phyloP scores from a whole-genome alignment of 2,113 vertebrate species.

The Prionailurus viverrinus region DNA sequence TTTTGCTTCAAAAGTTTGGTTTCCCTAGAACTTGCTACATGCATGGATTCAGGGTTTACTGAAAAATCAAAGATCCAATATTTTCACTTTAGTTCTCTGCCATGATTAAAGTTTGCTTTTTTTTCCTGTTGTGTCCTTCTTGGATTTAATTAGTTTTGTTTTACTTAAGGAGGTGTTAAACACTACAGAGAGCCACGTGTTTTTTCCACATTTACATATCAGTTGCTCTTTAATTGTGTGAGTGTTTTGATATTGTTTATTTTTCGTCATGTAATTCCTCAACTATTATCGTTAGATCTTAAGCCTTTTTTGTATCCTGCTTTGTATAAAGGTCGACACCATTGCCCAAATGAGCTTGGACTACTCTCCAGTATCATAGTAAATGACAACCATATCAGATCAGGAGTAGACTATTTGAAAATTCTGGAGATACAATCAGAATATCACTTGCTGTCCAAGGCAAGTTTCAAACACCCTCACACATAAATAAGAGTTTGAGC shows the following conservation, averaged over 20 bases:
- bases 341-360: background rate
- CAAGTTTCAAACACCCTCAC: background rate
- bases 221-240: background rate
- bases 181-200: background rate
- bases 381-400: background rate
- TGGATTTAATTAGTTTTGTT: slow-evolving; percentile 46
- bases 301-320: background rate
- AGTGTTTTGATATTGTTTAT: background rate
- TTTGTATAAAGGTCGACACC: background rate
- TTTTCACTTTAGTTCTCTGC: slow-evolving; percentile 23
- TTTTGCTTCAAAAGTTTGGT: slow-evolving; percentile 29
- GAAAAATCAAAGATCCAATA: background rate
- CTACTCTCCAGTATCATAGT: background rate
- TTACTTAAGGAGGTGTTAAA: slow-evolving; percentile 10
- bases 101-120: background rate
- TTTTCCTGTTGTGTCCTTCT: background rate
- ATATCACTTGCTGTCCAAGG: background rate
- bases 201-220: background rate
- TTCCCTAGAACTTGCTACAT: background rate
- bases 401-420: background rate
- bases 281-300: background rate
- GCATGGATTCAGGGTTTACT: background rate
- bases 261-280: slow-evolving; percentile 13
- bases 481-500: background rate
- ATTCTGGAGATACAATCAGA: background rate